phyloP scores from a whole-genome alignment of 1,140 invertebrate genomes.

The Ephestia elutella region DNA sequence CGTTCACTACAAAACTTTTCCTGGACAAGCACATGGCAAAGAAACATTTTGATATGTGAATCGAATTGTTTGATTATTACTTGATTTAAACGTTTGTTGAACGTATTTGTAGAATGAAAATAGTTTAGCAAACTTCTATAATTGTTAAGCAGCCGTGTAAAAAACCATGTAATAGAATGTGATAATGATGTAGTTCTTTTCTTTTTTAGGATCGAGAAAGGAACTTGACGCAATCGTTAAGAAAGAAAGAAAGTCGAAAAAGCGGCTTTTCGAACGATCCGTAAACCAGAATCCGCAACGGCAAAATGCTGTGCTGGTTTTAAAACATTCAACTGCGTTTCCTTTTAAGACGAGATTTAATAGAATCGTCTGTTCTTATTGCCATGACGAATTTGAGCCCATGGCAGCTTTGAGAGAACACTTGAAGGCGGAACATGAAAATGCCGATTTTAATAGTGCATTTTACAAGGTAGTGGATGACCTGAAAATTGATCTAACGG shows the following conservation, averaged over 20 bases:
- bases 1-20: slow-evolving; percentile 60
- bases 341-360: slow-evolving; percentile 67
- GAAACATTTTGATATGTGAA: slow-evolving; percentile 50
- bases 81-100: too few relatives aligned
- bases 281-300: slow-evolving; percentile 64
- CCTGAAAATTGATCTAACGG: slow-evolving; percentile 58
- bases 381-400: slow-evolving; percentile 57
- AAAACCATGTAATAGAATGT: slow-evolving; percentile 32
- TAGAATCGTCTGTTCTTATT: slow-evolving; percentile 62
- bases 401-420: slow-evolving; percentile 54
- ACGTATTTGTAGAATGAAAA: neutral
- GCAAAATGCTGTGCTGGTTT: slow-evolving; percentile 57
- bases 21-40: slow-evolving; percentile 62
- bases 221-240: slow-evolving; percentile 51
- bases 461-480: slow-evolving; percentile 63
- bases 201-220: slow-evolving; percentile 65
- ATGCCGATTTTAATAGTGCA: slow-evolving; percentile 55
- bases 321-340: slow-evolving; percentile 58
- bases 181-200: slow-evolving; percentile 64
- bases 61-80: neutral
- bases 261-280: slow-evolving; percentile 63
- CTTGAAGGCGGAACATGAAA: slow-evolving; percentile 44
- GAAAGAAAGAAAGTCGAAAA: slow-evolving; percentile 62
- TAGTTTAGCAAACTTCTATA: slow-evolving; percentile 2
- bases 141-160: neutral